Percentiles rank a stretch among this genome's conserved stretches.
These are phyloP conservation scores for Drosophila fungiperda DNA, from an alignment of 2,888 invertebrate species.

Conservation along the genomic window DNA sequence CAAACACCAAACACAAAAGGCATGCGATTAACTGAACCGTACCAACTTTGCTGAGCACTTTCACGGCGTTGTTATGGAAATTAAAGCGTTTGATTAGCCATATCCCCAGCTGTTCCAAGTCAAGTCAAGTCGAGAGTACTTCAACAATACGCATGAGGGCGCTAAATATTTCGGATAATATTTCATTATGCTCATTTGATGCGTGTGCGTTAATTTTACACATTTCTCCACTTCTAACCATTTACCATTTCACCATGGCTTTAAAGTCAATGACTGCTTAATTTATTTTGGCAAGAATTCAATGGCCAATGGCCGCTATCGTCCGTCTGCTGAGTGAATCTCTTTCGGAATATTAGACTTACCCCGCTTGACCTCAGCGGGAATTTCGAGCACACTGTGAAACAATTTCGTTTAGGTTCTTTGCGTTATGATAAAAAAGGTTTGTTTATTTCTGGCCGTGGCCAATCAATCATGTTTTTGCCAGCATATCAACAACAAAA, in stretches of 20 bases:
- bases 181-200: constrained; percentile 26
- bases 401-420: constrained; percentile 62
- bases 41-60: constrained; percentile 51
- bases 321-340: constrained; percentile 24
- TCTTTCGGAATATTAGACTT: constrained; percentile 37
- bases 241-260: constrained; percentile 11
- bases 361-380: constrained; percentile 52
- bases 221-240: constrained; percentile 4
- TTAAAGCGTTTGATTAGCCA: constrained; percentile 73
- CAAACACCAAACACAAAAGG: constrained; percentile 31
- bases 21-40: constrained; percentile 70
- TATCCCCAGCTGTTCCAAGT: constrained; percentile 12
- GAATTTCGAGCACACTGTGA: constrained; percentile 63
- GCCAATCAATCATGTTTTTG: constrained; percentile 72
- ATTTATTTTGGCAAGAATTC: constrained; percentile 74
- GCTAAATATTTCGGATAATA: constrained; percentile 44
- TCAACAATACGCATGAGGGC: constrained; percentile 46
- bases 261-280: constrained; percentile 77
- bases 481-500: constrained; percentile 24
- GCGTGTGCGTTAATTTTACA: constrained; percentile 24
- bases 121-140: constrained; percentile 28
- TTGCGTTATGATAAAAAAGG: constrained; percentile 27
- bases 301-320: constrained; percentile 62
- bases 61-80: constrained; percentile 74
- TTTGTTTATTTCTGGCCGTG: constrained; percentile 59